phyloP scores from a whole-genome alignment of 2,797 vertebrate species.

The Pteropus rufus region DNA sequence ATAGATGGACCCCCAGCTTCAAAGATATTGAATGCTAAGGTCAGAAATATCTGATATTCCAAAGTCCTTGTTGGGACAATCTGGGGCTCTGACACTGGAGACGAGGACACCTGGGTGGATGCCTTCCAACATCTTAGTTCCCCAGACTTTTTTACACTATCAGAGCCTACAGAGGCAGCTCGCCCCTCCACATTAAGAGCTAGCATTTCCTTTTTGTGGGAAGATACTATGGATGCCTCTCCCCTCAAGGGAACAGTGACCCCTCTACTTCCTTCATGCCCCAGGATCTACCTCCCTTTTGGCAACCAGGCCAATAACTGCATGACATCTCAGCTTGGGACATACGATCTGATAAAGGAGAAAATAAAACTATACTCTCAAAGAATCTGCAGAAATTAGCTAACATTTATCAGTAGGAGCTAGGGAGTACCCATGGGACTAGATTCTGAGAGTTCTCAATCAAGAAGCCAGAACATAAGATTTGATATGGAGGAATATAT shows the following conservation, averaged over 20 bases:
- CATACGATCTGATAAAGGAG: background rate
- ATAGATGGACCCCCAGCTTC: background rate
- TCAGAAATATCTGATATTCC: too few relatives aligned
- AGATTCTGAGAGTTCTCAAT: background rate
- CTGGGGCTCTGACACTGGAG: background rate
- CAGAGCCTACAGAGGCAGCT: background rate
- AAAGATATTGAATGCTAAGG: background rate
- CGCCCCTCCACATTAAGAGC: background rate
- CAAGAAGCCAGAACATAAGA: background rate
- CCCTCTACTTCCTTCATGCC: too few relatives aligned
- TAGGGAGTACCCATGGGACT: background rate
- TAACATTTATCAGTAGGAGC: background rate
- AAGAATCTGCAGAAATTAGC: background rate
- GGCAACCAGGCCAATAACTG: background rate
- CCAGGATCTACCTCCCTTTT: background rate
- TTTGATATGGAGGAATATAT: too few relatives aligned
- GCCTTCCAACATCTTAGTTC: background rate
- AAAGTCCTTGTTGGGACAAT: background rate
- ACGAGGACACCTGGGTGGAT: background rate
- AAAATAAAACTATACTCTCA: background rate
- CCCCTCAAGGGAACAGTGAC: background rate
- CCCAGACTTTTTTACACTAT: background rate
- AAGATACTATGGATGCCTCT: background rate
- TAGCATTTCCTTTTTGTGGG: background rate
- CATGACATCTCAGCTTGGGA: background rate